Percentiles rank a stretch among this genome's conserved stretches.
phyloP scores from a whole-genome alignment of 1,140 invertebrate genomes.

The Aricia agestis region DNA sequence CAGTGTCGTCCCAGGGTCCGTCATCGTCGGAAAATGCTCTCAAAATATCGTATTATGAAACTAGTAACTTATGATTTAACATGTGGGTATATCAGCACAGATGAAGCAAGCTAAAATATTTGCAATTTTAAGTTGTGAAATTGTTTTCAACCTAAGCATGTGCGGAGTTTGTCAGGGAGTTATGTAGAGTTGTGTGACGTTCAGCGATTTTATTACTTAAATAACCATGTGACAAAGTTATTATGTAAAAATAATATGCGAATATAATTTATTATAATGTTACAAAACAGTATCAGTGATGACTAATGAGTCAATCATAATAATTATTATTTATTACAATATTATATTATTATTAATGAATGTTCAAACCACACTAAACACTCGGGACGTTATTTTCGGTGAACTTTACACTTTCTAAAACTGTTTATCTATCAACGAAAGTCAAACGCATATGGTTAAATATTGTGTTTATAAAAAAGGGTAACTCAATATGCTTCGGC shows the following conservation, averaged over 20 bases:
- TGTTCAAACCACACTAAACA: too few species aligned
- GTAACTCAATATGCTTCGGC: background rate
- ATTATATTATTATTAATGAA: too few species aligned
- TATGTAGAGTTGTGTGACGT: background rate
- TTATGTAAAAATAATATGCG: too few species aligned
- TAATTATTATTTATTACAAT: too few species aligned
- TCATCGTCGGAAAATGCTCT: too few species aligned
- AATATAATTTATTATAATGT: too few species aligned
- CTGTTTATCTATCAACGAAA: background rate
- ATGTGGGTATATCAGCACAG: background rate
- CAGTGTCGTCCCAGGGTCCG: too few species aligned
- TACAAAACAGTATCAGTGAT: too few species aligned
- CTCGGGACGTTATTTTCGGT: background rate
- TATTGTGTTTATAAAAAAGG: slow-evolving; percentile 5
- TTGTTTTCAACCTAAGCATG: background rate
- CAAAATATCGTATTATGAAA: too few species aligned
- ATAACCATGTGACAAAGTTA: background rate
- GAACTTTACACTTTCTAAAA: background rate
- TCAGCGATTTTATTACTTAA: background rate
- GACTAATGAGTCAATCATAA: too few species aligned
- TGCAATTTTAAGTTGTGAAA: background rate
- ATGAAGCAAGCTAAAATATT: background rate
- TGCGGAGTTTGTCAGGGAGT: background rate
- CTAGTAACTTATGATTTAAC: background rate
- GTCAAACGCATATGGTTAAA: slow-evolving; percentile 2